phyloP scores from a whole-genome alignment of 2,888 invertebrate species.

The Pammene aurita region DNA sequence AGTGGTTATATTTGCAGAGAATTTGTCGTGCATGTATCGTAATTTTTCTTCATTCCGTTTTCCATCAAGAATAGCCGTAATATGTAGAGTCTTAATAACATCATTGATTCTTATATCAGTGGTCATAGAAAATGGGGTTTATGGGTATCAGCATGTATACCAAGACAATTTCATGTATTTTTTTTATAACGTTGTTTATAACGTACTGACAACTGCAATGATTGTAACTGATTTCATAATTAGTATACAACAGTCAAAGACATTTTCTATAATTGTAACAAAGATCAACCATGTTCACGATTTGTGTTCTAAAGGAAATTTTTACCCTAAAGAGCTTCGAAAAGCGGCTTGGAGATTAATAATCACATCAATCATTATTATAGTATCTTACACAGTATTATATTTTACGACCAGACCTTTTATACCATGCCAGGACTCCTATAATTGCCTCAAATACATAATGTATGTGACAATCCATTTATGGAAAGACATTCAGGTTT shows the following conservation, averaged over 20 bases:
- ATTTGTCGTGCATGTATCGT: conserved; percentile 8
- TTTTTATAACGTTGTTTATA: too few relatives aligned
- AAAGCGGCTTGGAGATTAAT: background rate
- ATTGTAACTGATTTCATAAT: background rate
- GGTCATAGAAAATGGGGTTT: background rate
- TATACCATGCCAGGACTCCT: background rate
- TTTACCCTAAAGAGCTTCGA: background rate
- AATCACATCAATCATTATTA: background rate
- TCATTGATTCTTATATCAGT: background rate
- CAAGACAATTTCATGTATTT: background rate
- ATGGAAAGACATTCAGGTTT: conserved; percentile 11
- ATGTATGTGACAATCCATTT: background rate
- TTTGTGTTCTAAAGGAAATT: background rate
- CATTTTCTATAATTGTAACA: conserved; percentile 1
- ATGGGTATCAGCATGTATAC: too few relatives aligned
- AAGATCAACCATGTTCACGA: conserved; percentile 11
- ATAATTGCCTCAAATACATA: background rate
- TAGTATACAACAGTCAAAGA: background rate
- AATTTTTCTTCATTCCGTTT: conserved; percentile 2
- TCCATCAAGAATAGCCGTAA: background rate
- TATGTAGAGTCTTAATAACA: background rate
- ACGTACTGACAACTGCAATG: background rate
- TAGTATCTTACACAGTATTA: background rate
- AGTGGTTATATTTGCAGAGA: background rate
- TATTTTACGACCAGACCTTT: background rate